Conservation (phyloP, 2,113 vertebrate species). For the Varanus komodoensis region DNA sequence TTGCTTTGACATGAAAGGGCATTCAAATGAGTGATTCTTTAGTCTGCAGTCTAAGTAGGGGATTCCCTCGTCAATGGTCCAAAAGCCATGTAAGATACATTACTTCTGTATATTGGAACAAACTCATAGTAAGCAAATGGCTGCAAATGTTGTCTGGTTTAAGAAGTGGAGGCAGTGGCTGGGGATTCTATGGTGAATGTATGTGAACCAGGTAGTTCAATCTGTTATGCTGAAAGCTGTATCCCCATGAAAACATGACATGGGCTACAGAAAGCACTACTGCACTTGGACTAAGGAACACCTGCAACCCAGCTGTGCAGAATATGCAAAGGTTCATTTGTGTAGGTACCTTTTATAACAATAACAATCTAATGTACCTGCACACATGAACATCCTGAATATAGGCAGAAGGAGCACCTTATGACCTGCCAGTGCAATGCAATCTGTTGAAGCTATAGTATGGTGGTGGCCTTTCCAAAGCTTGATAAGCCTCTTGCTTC, state of each 20-base stretch:
- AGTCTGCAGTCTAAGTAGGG: neutral
- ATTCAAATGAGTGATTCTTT: neutral
- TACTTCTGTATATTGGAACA: neutral
- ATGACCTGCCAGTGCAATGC: neutral
- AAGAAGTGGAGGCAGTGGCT: neutral
- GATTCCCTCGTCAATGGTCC: neutral
- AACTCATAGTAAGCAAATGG: neutral
- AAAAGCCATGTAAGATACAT: too few species aligned
- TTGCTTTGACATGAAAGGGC: neutral
- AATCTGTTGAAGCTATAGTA: neutral
- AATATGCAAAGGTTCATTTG: neutral
- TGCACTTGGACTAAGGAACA: neutral
- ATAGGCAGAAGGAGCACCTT: neutral
- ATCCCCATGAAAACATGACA: neutral
- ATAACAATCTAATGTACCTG: neutral
- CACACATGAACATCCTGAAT: neutral
- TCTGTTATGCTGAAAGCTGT: neutral
- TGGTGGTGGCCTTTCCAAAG: too few species aligned
- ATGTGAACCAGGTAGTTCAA: neutral
- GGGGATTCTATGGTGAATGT: neutral
- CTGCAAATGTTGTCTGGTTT: neutral
- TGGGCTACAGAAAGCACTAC: neutral
- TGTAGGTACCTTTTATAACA: neutral
- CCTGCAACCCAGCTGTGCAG: neutral
- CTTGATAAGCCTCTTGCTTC: neutral